These are phyloP conservation scores for Chrysolina oricalcia DNA, from an alignment of 2,888 invertebrate genomes.

Conservation along the genomic window DNA sequence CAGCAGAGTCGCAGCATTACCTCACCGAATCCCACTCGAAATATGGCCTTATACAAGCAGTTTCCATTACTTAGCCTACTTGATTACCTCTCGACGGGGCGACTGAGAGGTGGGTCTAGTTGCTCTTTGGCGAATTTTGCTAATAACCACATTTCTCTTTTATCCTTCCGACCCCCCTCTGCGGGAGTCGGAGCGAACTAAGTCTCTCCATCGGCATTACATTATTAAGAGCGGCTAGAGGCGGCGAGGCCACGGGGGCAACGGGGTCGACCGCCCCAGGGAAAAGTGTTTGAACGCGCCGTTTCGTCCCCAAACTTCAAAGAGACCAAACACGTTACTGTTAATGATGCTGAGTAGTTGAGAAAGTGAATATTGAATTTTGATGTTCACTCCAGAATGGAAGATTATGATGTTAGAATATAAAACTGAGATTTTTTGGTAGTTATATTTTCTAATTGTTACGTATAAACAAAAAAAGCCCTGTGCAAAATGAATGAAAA, in stretches of 20 bases:
- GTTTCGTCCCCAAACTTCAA: conserved; percentile 10
- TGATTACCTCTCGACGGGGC: conserved; percentile 17
- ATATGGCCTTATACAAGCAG: background rate
- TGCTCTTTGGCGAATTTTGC: conserved; percentile 12
- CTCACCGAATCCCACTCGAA: background rate
- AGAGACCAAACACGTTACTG: background rate
- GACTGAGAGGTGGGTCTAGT: conserved; percentile 8
- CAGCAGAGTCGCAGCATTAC: background rate
- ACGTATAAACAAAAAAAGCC: no score
- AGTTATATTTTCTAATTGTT: no score
- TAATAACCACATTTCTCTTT: conserved; percentile 23
- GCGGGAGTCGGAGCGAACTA: conserved; percentile 8
- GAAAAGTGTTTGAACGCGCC: conserved; percentile 11
- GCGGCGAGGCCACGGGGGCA: background rate
- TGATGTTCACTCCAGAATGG: no score
- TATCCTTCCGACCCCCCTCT: conserved; percentile 14
- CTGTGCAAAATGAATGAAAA: no score
- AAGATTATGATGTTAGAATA: no score
- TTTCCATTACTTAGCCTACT: conserved; percentile 12
- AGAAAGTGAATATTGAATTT: no score
- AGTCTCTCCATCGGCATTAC: conserved; percentile 11
- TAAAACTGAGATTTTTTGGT: no score
- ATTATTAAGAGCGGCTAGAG: conserved; percentile 11
- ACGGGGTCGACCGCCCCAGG: background rate
- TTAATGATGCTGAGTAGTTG: no score